These are phyloP conservation scores for Holacanthella duospinosa DNA, from an alignment of 2,888 invertebrate genomes.

Conservation along the genomic window DNA sequence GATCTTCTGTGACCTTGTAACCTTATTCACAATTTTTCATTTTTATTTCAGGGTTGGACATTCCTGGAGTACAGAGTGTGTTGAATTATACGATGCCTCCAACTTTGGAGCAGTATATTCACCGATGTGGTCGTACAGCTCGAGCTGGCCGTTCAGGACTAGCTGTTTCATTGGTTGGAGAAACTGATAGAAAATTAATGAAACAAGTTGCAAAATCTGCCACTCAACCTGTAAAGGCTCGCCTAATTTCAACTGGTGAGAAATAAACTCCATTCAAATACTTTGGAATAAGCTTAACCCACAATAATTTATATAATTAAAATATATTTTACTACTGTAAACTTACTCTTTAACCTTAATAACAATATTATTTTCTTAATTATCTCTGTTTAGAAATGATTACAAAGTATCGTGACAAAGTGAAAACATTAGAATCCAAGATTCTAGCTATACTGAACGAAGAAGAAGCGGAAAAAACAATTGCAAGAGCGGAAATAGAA, in stretches of 20 bases:
- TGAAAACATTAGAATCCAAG: conserved; percentile 64
- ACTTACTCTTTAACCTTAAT: background rate
- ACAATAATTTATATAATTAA: no score
- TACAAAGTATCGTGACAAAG: conserved; percentile 66
- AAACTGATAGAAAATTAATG: conserved; percentile 78
- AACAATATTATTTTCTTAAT: no score
- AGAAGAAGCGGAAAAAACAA: conserved; percentile 68
- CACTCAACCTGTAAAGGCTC: conserved; percentile 69
- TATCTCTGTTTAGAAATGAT: conserved; percentile 82
- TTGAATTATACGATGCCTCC: conserved; percentile 94
- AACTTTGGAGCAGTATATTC: conserved; percentile 90
- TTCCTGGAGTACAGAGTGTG: conserved; percentile 44
- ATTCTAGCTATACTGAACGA: conserved; percentile 72
- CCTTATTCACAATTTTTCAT: no score
- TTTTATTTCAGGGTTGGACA: conserved; percentile 36
- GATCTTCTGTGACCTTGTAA: background rate
- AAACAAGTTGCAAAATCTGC: conserved; percentile 84
- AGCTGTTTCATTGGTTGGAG: conserved; percentile 89
- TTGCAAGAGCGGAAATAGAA: conserved; percentile 74
- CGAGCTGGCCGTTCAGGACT: conserved; percentile 87
- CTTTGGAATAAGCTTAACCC: no score
- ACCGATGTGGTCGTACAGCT: conserved; percentile 90
- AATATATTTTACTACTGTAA: background rate
- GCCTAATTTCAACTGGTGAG: conserved; percentile 69
- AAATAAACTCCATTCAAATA: no score